Conservation (phyloP, 2,888 invertebrate genomes). For the Callosobruchus maculatus region DNA sequence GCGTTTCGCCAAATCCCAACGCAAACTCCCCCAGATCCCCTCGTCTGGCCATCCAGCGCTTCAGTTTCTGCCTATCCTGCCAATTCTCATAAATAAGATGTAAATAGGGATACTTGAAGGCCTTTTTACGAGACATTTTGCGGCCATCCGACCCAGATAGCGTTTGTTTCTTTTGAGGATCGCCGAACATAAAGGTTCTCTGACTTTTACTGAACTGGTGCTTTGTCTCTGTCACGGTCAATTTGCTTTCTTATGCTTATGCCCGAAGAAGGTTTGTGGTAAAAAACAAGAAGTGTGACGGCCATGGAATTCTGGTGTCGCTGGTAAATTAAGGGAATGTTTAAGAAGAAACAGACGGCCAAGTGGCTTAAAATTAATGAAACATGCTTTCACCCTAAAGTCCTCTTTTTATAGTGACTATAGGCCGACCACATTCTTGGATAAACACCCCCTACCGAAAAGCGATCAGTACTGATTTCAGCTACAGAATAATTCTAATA, state of each 20-base stretch:
- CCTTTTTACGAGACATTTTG: not conserved
- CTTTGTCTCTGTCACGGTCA: not conserved
- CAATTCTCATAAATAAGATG: not conserved
- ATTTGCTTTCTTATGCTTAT: not conserved
- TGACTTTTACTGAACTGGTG: not conserved
- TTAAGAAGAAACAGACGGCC: no score
- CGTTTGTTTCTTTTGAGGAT: not conserved
- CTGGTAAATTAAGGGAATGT: not conserved
- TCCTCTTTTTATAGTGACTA: no score
- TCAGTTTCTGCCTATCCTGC: not conserved
- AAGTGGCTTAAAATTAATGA: no score
- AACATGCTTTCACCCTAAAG: no score
- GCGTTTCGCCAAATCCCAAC: not conserved
- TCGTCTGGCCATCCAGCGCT: not conserved
- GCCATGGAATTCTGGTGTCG: not conserved
- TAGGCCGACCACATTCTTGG: no score
- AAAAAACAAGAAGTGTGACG: not conserved
- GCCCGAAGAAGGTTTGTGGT: not conserved
- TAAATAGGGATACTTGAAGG: not conserved
- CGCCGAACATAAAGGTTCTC: not conserved
- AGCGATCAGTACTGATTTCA: no score
- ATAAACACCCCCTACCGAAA: no score
- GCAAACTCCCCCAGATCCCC: not conserved
- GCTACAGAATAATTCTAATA: no score
- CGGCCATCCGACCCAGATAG: not conserved